These are phyloP conservation scores for Trachymyrmex septentrionalis DNA, from an alignment of 1,140 invertebrate genomes.

Conservation along the genomic window DNA sequence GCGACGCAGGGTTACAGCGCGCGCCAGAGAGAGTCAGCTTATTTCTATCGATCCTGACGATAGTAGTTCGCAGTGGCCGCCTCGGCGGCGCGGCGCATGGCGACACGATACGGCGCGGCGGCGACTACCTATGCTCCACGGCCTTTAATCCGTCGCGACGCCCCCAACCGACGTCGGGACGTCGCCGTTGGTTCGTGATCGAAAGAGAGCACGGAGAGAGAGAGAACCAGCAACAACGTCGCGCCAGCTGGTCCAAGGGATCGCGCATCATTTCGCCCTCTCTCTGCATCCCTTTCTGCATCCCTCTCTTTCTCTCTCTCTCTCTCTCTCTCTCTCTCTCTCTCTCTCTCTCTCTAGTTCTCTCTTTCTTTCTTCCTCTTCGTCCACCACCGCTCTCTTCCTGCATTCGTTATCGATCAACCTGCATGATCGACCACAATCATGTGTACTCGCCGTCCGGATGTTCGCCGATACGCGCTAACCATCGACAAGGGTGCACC, in stretches of 20 bases:
- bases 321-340: background rate
- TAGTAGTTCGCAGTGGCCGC: constrained; percentile 72
- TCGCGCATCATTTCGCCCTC: background rate
- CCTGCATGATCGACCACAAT: constrained; percentile 9
- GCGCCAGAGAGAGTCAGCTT: constrained; percentile 74
- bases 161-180: constrained; percentile 74
- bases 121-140: constrained; percentile 76
- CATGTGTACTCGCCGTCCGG: background rate
- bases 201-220: constrained; percentile 5
- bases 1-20: constrained; percentile 56
- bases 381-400: no score
- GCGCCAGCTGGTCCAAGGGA: constrained; percentile 32
- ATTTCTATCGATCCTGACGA: constrained; percentile 83
- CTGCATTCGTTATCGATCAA: background rate
- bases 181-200: constrained; percentile 34
- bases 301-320: background rate
- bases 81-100: constrained; percentile 82
- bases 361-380: background rate
- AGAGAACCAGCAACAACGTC: constrained; percentile 9
- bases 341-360: background rate
- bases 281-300: no score
- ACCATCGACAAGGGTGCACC: constrained; percentile 8
- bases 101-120: constrained; percentile 77
- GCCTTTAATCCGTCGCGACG: constrained; percentile 84
- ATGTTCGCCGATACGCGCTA: background rate